phyloP scores from a whole-genome alignment of 2,888 invertebrate genomes.

The Gymnosoma rotundatum region DNA sequence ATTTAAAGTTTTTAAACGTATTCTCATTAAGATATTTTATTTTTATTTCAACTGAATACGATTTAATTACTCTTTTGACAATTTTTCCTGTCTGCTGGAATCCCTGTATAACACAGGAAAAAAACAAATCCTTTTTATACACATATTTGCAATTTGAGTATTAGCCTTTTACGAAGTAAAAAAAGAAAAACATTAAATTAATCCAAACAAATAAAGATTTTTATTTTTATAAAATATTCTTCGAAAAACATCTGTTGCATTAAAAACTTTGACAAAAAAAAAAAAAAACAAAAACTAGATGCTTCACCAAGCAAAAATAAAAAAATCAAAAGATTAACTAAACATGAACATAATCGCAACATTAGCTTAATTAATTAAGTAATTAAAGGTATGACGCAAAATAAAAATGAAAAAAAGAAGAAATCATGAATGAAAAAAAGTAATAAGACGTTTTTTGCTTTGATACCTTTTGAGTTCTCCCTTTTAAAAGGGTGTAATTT shows the following conservation, averaged over 20 bases:
- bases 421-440: not conserved
- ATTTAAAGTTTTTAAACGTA: not conserved
- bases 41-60: not conserved
- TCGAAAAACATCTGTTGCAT: not conserved
- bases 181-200: too few species aligned
- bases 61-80: not conserved
- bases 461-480: too few species aligned
- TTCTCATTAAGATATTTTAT: not conserved
- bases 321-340: not conserved
- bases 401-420: not conserved
- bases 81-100: not conserved
- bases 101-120: not conserved
- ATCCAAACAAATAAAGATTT: not conserved
- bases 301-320: not conserved
- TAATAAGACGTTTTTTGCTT: too few species aligned
- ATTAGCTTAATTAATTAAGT: not conserved
- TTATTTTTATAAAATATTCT: not conserved
- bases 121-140: not conserved
- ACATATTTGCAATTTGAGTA: not conserved
- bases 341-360: not conserved
- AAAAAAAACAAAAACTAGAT: not conserved
- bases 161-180: not conserved
- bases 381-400: not conserved
- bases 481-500: too few species aligned
- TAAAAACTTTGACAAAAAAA: not conserved